These are phyloP conservation scores for Brenthis hecate DNA, from an alignment of 2,888 invertebrate species.

Conservation along the genomic window DNA sequence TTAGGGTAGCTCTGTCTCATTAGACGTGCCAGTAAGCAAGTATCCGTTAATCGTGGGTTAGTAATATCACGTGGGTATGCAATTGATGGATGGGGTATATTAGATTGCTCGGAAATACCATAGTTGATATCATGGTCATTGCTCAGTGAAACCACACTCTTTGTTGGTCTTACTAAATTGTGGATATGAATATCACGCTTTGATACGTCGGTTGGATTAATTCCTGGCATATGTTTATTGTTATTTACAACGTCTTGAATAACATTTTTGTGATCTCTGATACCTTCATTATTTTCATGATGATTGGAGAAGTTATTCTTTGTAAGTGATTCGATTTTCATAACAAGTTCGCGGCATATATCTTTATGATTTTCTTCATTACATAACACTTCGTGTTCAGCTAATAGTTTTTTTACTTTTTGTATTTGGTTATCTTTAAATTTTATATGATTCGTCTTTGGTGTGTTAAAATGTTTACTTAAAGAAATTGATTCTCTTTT, in stretches of 20 bases:
- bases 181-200: conserved; percentile 50
- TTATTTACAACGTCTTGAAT: conserved; percentile 4
- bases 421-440: conserved; percentile 53
- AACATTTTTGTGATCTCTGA: conserved; percentile 4
- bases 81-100: conserved; percentile 9
- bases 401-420: conserved; percentile 61
- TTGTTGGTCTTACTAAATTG: conserved; percentile 41
- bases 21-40: conserved; percentile 60
- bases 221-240: neutral
- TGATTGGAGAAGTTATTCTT: conserved; percentile 36
- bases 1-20: conserved; percentile 57
- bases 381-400: conserved; percentile 61
- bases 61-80: conserved; percentile 41
- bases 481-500: conserved; percentile 41
- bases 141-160: conserved; percentile 25
- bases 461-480: conserved; percentile 9
- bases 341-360: conserved; percentile 62
- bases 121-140: conserved; percentile 39
- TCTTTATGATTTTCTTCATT: conserved; percentile 54
- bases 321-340: conserved; percentile 54
- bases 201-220: conserved; percentile 45
- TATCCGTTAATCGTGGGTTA: conserved; percentile 48
- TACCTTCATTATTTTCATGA: conserved; percentile 33
- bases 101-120: conserved; percentile 33
- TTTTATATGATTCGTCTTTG: conserved; percentile 35